Evolutionary conservation across 23 tunicate genomes (phyloP), one percentile per base, ranked within the genome.

Genomic region (Phallusia fumigata): DNA sequence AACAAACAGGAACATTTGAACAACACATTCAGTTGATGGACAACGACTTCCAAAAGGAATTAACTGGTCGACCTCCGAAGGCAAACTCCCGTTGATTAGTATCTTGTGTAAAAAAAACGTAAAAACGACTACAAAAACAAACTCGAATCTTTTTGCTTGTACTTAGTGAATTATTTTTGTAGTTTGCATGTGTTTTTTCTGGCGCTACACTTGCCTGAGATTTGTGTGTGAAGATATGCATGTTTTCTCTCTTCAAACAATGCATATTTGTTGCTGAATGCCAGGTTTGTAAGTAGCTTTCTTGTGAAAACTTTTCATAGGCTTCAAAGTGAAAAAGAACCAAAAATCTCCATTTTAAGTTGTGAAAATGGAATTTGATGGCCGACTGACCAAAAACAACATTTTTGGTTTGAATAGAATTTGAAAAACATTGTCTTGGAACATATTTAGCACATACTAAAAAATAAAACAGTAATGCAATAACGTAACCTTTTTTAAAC

Each of bases 1-100:
- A 88, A 74, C 97, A 93, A 78, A 93, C 97, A 30, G 33, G 86
- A 21, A 51, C 73, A 16, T 93, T 93, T 76, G 89, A 88, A 52
- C 75, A 86, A 78, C 85, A 84, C 18, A 77, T 85, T 0, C 86
- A 86, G 28, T 82, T 72, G 52, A 77, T 80, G 19, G 84, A 87
- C 30, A 35, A 53, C 19, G 88, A 83, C 79, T 19, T 65, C 3
- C 32, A 75, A 24, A 53, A 86, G 36, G 65, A 74, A 21, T 65
- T 86, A 16, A 32, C 83, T 18, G 36, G 82, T 8, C 88, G 95
- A n/a, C 95, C 95, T 33, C 89, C 95, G 24, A 90, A 85, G 74
- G 95, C 95, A 1, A 90, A 90, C 40, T 90, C 95, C 8, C 88
- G 95, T 30, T 90, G 77, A 90, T 1, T 58, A 24, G 2, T 13